phyloP scores from a whole-genome alignment of 2,113 vertebrate genomes.

The Asarcornis scutulata region DNA sequence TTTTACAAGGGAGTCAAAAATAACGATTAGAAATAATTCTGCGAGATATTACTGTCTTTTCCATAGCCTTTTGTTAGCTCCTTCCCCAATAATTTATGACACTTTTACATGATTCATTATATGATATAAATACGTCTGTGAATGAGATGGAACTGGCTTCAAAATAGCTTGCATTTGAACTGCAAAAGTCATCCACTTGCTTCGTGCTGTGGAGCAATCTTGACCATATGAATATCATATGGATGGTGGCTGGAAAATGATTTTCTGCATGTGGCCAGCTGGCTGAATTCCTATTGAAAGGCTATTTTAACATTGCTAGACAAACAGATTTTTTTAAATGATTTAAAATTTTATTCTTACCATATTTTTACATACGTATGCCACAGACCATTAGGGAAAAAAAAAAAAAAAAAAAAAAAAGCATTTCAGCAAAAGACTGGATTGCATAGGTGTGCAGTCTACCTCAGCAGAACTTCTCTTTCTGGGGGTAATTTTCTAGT shows the following conservation, averaged over 20 bases:
- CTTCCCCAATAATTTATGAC: not conserved
- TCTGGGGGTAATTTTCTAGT: not conserved
- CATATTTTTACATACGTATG: not conserved
- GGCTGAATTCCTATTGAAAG: not conserved
- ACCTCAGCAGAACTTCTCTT: not conserved
- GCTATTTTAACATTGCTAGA: not conserved
- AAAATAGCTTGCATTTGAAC: not conserved
- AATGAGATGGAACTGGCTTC: not conserved
- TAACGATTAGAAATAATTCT: not conserved
- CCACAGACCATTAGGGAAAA: not conserved
- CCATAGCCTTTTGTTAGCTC: not conserved
- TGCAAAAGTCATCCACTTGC: not conserved
- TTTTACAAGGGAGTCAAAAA: not conserved
- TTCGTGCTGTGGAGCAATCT: not conserved
- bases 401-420: not conserved
- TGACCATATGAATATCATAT: not conserved
- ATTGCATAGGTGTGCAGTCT: not conserved
- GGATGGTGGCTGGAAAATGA: not conserved
- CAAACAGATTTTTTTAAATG: not conserved
- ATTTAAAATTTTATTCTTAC: not conserved
- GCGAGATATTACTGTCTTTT: not conserved
- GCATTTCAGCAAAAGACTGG: not conserved
- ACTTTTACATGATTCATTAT: not conserved
- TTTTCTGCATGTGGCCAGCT: not conserved
- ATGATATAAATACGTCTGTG: not conserved